These are phyloP conservation scores for Phymastichus coffea DNA, from an alignment of 1,140 invertebrate species.

Conservation along the genomic window DNA sequence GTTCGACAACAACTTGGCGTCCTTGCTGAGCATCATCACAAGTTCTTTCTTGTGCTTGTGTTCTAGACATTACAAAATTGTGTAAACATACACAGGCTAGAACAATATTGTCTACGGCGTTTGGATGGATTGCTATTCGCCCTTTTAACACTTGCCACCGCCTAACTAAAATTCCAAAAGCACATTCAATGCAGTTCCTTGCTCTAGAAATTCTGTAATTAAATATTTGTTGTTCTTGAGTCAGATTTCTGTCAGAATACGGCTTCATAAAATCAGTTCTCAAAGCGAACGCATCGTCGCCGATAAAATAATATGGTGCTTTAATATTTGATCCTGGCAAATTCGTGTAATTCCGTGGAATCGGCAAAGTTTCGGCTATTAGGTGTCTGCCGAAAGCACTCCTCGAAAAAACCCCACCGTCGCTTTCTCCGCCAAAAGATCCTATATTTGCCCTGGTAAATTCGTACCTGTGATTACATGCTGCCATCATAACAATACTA, in stretches of 20 bases:
- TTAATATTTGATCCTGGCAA: slow-evolving; percentile 19
- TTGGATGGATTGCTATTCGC: not conserved
- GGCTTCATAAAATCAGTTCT: slow-evolving; percentile 52
- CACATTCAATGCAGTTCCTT: slow-evolving; percentile 55
- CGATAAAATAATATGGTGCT: slow-evolving; percentile 41
- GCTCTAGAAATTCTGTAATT: slow-evolving; percentile 48
- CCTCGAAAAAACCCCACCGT: slow-evolving; percentile 46
- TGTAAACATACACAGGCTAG: not conserved
- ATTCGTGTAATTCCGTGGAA: slow-evolving; percentile 8
- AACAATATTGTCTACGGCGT: not conserved
- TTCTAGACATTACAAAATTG: slow-evolving; percentile 1
- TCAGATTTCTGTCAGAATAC: slow-evolving; percentile 44
- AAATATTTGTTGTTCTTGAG: slow-evolving; percentile 42
- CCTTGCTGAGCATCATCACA: not conserved
- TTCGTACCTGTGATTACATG: slow-evolving; percentile 56
- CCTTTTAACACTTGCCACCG: not conserved
- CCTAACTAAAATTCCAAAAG: slow-evolving; percentile 55
- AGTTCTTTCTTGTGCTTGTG: not conserved
- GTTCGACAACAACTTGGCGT: not conserved
- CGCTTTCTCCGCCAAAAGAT: slow-evolving; percentile 46
- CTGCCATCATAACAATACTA: slow-evolving; percentile 56
- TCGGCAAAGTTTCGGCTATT: not conserved
- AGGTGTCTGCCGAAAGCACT: slow-evolving; percentile 21
- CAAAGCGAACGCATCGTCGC: slow-evolving; percentile 57
- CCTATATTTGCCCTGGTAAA: slow-evolving; percentile 54